Conservation (phyloP, 2,113 vertebrate genomes). For the Cottus gobio region DNA sequence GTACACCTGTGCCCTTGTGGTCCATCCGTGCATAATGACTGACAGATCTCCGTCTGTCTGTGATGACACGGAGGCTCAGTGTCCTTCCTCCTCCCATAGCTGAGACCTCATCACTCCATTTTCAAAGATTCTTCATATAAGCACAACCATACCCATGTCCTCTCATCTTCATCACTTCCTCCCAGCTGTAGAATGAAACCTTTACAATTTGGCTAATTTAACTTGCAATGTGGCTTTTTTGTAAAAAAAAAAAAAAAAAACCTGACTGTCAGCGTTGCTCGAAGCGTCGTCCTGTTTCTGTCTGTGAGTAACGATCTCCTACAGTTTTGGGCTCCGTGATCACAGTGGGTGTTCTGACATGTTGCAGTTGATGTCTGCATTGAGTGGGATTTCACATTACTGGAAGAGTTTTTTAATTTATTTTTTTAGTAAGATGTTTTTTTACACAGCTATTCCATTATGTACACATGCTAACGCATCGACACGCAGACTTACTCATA, state of each 20-base stretch:
- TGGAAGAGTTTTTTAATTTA: slow-evolving; percentile 41
- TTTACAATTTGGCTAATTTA: slow-evolving; percentile 38
- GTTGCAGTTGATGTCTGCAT: slow-evolving; percentile 35
- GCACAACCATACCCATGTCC: slow-evolving; percentile 38
- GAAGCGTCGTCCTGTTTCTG: slow-evolving; percentile 26
- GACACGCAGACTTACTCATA: slow-evolving; percentile 29
- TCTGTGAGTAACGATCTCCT: slow-evolving; percentile 39
- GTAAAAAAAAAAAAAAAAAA: slow-evolving; percentile 25
- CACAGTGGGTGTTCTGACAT: slow-evolving; percentile 68
- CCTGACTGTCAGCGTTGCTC: slow-evolving; percentile 25
- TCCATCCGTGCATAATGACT: slow-evolving; percentile 24
- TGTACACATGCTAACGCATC: slow-evolving; percentile 52
- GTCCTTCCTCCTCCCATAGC: slow-evolving; percentile 13
- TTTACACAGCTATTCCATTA: slow-evolving; percentile 43
- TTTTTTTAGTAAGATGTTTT: slow-evolving; percentile 19
- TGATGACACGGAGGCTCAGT: slow-evolving; percentile 11
- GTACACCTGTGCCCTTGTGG: slow-evolving; percentile 31
- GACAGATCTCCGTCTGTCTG: slow-evolving; percentile 34
- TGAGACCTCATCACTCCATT: slow-evolving; percentile 24
- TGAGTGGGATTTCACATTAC: slow-evolving; percentile 64
- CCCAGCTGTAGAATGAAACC: slow-evolving; percentile 26
- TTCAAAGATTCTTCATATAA: slow-evolving; percentile 31
- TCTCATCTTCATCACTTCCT: slow-evolving; percentile 38
- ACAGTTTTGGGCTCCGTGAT: slow-evolving; percentile 54
- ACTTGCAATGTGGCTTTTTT: slow-evolving; percentile 44